Evolutionary conservation across 2,797 vertebrate species (phyloP), one percentile per base, ranked within the genome.

Genomic region (Chrysocyon brachyurus): DNA sequence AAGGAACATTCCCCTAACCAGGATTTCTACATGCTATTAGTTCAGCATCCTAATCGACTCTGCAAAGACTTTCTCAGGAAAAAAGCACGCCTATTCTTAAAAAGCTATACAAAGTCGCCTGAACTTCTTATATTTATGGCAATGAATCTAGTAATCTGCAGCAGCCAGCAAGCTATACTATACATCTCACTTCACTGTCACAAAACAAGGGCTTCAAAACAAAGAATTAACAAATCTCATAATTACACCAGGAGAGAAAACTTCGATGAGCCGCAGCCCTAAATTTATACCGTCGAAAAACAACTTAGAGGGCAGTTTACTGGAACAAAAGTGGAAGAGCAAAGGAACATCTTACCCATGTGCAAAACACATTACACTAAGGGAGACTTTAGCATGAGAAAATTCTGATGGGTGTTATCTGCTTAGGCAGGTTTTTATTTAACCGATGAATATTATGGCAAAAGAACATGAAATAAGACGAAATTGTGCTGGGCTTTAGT

Each of bases 391-490:
- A 26, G 5, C 21, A 78, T 40, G 49, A 85, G 56, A 90, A 73
- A 75, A 95, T 82, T 36, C 49, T n/a, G 11, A 40, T 15, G 19
- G 21, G 24, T 56, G 17, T 78, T 78, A 92, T 72, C 82, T 73
- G 56, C 81, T 91, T 83, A 81, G 61, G 52, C n/a, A 95, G n/a
- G 40, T 33, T 79, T 95, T 83, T 91, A 61, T 86, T 96, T 94
- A 91, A 78, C 24, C 64, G 7, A 68, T 92, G 81, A 87, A 24
- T 12, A 54, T 68, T 88, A 91, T 10, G 22, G 61, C 54, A 73
- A 86, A 93, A 79, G 81, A 91, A 90, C n/a, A 85, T 15, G 61
- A 40, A 82, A 31, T 56, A 75, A 73, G n/a, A 97, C 36, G 73
- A 93, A 96, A 92, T 2, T 49, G 4, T 28, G 81, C 4, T 24